A percentile compares a stretch with the other conserved stretches of the same genome.
phyloP scores from a whole-genome alignment of 2,888 invertebrate genomes.

The Tipula unca region DNA sequence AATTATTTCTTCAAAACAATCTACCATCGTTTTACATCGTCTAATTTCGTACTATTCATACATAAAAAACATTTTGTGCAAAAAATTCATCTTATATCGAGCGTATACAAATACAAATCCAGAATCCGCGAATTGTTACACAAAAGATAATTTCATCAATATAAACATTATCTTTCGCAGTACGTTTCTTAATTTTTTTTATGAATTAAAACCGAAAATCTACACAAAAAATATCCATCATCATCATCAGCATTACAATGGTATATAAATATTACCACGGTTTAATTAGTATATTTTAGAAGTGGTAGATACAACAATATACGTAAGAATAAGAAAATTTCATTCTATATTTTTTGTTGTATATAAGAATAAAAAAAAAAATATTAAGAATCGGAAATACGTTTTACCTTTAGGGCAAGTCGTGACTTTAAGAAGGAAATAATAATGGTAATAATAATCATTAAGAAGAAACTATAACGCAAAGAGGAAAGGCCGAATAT shows the following conservation, averaged over 20 bases:
- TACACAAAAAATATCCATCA: neutral
- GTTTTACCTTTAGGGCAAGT: slow-evolving; percentile 16
- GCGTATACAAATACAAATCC: neutral
- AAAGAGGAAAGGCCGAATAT: neutral
- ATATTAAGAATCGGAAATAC: slow-evolving; percentile 14
- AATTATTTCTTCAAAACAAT: neutral
- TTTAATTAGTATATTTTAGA: slow-evolving; percentile 15
- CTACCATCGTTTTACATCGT: neutral
- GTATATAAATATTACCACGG: neutral
- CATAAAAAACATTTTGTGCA: neutral
- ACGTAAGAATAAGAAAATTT: neutral
- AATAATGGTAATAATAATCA: slow-evolving; percentile 9
- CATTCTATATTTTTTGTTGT: neutral
- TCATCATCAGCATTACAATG: slow-evolving; percentile 9
- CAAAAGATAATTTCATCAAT: neutral
- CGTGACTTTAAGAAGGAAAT: slow-evolving; percentile 19
- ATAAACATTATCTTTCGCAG: neutral
- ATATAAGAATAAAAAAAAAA: neutral
- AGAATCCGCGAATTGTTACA: neutral
- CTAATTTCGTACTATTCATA: neutral
- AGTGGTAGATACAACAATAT: neutral
- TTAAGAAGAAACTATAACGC: neutral
- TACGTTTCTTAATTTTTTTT: neutral
- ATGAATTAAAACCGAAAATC: neutral
- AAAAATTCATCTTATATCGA: neutral